These are phyloP conservation scores for Drosophila prostipennis DNA, from an alignment of 2,888 invertebrate genomes.

Conservation along the genomic window DNA sequence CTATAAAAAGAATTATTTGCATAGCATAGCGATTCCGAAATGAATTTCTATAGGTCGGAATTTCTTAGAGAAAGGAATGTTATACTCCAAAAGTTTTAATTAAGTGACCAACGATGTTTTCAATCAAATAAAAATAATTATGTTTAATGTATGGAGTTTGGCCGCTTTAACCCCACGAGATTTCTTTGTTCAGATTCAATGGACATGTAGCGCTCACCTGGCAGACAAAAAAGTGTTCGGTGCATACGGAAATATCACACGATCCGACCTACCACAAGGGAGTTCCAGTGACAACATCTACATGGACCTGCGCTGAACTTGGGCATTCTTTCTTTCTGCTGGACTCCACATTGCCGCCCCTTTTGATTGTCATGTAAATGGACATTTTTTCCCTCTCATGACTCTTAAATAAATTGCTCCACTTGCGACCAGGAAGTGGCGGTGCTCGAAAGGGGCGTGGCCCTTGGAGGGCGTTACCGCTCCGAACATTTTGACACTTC, in stretches of 20 bases:
- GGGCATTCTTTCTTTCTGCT: not conserved
- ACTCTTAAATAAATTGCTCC: constrained; percentile 69
- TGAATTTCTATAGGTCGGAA: too few species aligned
- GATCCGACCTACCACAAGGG: constrained; percentile 50
- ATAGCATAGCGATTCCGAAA: too few species aligned
- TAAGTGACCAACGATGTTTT: not conserved
- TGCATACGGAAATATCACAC: constrained; percentile 37
- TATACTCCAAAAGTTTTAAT: too few species aligned
- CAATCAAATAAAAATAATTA: not conserved
- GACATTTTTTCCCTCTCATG: constrained; percentile 49
- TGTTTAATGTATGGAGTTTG: not conserved
- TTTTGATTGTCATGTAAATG: constrained; percentile 72
- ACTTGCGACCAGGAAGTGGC: constrained; percentile 48
- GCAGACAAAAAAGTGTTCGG: not conserved
- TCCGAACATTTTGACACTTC: constrained; percentile 66
- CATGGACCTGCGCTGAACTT: constrained; percentile 11
- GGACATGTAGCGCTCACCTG: constrained; percentile 1
- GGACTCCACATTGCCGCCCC: constrained; percentile 13
- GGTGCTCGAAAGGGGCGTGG: constrained; percentile 21
- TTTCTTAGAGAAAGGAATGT: too few species aligned
- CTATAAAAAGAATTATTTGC: too few species aligned
- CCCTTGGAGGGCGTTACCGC: constrained; percentile 29
- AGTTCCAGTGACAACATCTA: constrained; percentile 14
- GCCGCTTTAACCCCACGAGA: not conserved
- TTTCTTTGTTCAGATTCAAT: constrained; percentile 1